Base-by-base conservation (phyloP, 2,888 invertebrate genomes). In the Monochamus alternatus region DNA sequence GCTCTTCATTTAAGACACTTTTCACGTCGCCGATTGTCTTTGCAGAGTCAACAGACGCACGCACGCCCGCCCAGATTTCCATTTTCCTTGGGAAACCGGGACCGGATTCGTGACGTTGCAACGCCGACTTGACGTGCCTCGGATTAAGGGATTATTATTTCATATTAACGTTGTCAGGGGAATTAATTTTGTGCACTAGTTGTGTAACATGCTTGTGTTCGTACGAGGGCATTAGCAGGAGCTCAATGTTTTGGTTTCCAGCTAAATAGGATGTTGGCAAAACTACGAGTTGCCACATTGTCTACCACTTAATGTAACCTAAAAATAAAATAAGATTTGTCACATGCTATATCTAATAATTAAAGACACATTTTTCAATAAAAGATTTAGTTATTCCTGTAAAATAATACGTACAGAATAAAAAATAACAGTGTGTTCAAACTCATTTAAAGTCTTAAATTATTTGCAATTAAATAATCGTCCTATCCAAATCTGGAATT, bases 141-240 rank as follows among this genome's bases (percentile, higher is more conserved):
- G 60, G 59, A 31, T 68, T 43, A 43, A n/a, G 44, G 60, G 69
- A 69, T 69, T 69, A 60, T 69, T 69, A 62, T 69, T 69, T 69
- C 60, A 69, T 69, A 69, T 69, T 47, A 69, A 60, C 69, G n/a
- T 69, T 69, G 69, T 69, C 60, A 47, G 44, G 60, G 69, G 60
- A 60, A 69, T 69, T 69, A 69, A 69, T 60, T 69, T 62, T 43
- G 60, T 62, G 60, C 58, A 43, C 44, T 43, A 31, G 47, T 31
- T 47, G 44, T 30, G 22, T 47, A 47, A 38, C 38, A 38, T 38
- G 38, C 38, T 38, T 38, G 38, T 7, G 38, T 38, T 38, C 38
- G 38, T 38, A 38, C 38, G 38, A 38, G 7, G 38, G 38, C 38
- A 4, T 38, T 38, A 2, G 38, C 38, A 5, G 22, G 38, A 38